Evolutionary conservation across 2,888 invertebrate species (phyloP).

Genomic region (Oscheius sp.): DNA sequence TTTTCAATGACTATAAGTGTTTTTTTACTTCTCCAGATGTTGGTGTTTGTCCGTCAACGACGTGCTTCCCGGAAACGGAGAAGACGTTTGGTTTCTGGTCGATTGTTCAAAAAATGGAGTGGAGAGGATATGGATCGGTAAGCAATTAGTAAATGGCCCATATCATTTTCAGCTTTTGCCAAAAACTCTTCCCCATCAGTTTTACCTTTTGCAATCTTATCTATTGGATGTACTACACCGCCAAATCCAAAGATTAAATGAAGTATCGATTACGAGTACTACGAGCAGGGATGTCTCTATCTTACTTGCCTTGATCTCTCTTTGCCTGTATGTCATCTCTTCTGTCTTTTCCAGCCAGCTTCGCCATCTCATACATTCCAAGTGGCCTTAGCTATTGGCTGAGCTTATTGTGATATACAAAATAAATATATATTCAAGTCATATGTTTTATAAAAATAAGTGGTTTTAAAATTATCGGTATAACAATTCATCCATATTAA

Average conservation of each 20-base stretch:
- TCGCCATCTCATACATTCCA: constrained; percentile 11
- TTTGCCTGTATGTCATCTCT: background rate
- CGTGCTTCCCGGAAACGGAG: constrained; percentile 50
- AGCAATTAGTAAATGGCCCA: background rate
- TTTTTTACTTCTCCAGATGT: constrained; percentile 41
- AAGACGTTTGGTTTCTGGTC: constrained; percentile 55
- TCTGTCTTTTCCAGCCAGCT: constrained; percentile 10
- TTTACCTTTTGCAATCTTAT: constrained; percentile 65
- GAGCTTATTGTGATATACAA: constrained; percentile 17
- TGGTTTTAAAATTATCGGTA: too few relatives aligned
- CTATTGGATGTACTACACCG: constrained; percentile 68
- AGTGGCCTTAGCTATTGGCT: constrained; percentile 27
- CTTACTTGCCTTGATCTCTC: constrained; percentile 21
- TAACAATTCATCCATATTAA: too few relatives aligned
- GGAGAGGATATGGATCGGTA: constrained; percentile 68
- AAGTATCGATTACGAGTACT: constrained; percentile 17
- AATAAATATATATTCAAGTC: background rate
- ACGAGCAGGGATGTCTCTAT: constrained; percentile 21
- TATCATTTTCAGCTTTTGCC: constrained; percentile 59
- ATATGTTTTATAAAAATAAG: too few relatives aligned
- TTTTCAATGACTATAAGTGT: too few relatives aligned
- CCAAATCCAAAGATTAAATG: constrained; percentile 57
- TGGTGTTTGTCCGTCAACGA: constrained; percentile 48
- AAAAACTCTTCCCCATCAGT: constrained; percentile 66
- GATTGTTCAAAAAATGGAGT: constrained; percentile 65